Base-by-base conservation (phyloP, 2,797 vertebrate genomes). In the Enteromius paludinosus region DNA sequence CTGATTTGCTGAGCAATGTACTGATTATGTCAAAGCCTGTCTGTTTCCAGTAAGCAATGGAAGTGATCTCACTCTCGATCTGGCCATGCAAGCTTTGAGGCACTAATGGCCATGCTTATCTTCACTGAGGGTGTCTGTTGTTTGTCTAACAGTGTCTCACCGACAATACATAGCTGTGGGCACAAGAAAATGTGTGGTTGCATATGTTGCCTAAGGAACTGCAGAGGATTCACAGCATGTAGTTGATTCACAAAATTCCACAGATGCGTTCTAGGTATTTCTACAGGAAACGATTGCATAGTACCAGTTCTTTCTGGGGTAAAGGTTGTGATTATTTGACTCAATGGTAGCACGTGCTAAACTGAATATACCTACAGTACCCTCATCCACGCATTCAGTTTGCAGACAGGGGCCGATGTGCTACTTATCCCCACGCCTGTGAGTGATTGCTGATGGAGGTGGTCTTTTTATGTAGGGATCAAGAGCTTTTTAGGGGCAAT, bases 401-500 rank as follows among this genome's bases (percentile, higher is more conserved):
- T 79, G 8, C 59, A 35, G 68, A 79, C 72, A 56, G 52, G 47
- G 43, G 66, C 47, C 47, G 54, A 76, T 23, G 23, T 81, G 64
- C 61, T 84, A 84, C 86, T 85, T 85, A 80, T 82, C 71, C 59
- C 45, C 66, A 79, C 1, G 30, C 69, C 85, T 69, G 54, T 72
- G 4, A 33, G 80, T 85, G 75, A 80, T 81, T 81, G 69, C 83
- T 71, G 69, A 83, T 81, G 82, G 79, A 87, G 59, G 30, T 33
- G n/a, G 69, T 75, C 77, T 80, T 81, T 78, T 80, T 83, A 82
- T 85, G 68, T 73, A 41, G 68, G 86, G 85, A 87, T 88, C 84
- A 84, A 87, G 85, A 78, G 86, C 64, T 83, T 71, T 85, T 86
- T 71, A 54, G 82, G 41, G 68, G 65, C n/a, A 5, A 69, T 81